phyloP scores from a whole-genome alignment of 1,140 invertebrate genomes.

The Papilio dardanus region DNA sequence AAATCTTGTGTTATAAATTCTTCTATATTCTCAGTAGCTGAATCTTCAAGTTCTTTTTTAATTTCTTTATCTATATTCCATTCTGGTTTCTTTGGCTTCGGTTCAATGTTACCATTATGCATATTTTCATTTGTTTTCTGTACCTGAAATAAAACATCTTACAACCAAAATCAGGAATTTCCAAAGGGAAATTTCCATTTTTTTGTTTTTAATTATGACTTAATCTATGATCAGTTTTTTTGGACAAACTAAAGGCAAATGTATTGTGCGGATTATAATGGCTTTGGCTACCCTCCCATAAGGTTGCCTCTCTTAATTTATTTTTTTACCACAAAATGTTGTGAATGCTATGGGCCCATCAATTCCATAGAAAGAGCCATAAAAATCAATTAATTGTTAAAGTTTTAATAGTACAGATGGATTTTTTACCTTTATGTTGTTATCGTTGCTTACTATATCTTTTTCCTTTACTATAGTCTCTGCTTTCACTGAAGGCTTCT shows the following conservation, averaged over 20 bases:
- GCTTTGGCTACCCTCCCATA: too few relatives aligned
- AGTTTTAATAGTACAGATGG: background rate
- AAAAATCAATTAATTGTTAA: too few relatives aligned
- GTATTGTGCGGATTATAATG: too few relatives aligned
- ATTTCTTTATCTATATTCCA: constrained; percentile 78
- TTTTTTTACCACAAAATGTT: too few relatives aligned
- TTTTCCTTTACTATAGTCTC: constrained; percentile 39
- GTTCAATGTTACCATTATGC: constrained; percentile 40
- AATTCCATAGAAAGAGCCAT: too few relatives aligned
- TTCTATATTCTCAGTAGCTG: constrained; percentile 71
- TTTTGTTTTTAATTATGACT: too few relatives aligned
- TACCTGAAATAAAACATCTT: constrained; percentile 34
- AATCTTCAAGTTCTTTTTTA: constrained; percentile 70
- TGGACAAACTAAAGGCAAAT: too few relatives aligned
- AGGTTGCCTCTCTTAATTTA: too few relatives aligned
- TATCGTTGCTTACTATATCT: constrained; percentile 46
- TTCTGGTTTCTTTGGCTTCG: constrained; percentile 56
- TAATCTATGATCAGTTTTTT: too few relatives aligned
- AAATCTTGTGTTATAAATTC: constrained; percentile 75
- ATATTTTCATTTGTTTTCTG: constrained; percentile 39
- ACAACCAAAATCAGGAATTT: too few relatives aligned
- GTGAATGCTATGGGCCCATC: too few relatives aligned
- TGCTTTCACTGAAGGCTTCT: constrained; percentile 53
- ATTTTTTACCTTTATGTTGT: background rate
- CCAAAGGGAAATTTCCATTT: too few relatives aligned